These are phyloP conservation scores for Listronotus bonariensis DNA, from an alignment of 1,140 invertebrate species.

Conservation along the genomic window DNA sequence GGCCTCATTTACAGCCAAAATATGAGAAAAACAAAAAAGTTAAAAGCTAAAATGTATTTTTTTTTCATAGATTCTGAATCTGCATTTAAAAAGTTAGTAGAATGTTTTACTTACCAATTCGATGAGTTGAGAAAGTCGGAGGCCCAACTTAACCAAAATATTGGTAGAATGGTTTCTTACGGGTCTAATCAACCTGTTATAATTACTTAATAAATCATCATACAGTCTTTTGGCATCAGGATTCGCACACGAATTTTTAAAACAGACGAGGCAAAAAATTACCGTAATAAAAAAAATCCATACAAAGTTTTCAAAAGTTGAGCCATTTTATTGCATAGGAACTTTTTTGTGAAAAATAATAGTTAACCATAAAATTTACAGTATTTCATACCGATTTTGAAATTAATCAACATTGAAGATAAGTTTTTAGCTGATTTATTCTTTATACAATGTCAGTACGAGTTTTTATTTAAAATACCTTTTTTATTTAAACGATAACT, in stretches of 20 bases:
- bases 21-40: too few species aligned
- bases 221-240: constrained; percentile 91
- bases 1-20: too few species aligned
- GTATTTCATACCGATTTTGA: too few species aligned
- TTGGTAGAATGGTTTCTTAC: constrained; percentile 92
- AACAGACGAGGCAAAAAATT: neutral
- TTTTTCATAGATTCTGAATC: too few species aligned
- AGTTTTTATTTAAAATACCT: neutral
- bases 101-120: constrained; percentile 75
- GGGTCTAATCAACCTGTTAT: constrained; percentile 93
- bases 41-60: too few species aligned
- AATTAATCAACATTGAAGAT: too few species aligned
- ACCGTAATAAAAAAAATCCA: neutral
- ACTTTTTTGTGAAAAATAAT: too few species aligned
- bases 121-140: constrained; percentile 92
- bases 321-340: too few species aligned
- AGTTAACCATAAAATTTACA: too few species aligned
- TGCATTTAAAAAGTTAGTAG: neutral
- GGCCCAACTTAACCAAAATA: constrained; percentile 89
- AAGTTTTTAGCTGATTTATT: too few species aligned
- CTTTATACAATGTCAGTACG: too few species aligned
- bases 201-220: constrained; percentile 94
- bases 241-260: constrained; percentile 59
- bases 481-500: neutral
- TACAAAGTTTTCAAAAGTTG: neutral